phyloP scores from a whole-genome alignment of 2,888 invertebrate genomes.

The Oscheius sp. region DNA sequence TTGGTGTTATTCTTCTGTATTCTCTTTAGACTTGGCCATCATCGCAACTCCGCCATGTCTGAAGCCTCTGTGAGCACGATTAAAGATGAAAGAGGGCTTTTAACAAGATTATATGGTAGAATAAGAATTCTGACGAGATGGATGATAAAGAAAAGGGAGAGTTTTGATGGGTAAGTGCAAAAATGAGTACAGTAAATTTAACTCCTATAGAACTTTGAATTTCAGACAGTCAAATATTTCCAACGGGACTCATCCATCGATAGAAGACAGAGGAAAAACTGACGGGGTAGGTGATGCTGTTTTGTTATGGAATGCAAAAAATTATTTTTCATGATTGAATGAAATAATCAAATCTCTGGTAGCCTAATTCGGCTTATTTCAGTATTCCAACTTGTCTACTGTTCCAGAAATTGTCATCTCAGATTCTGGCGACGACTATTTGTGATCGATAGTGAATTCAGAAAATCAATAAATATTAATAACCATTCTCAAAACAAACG shows the following conservation, averaged over 20 bases:
- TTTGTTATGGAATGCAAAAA: not conserved
- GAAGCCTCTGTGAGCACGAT: slow-evolving; percentile 8
- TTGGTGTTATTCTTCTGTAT: no score
- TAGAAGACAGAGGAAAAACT: slow-evolving; percentile 9
- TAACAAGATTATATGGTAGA: not conserved
- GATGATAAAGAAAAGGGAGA: not conserved
- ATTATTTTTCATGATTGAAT: no score
- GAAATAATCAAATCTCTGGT: not conserved
- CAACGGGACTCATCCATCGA: not conserved
- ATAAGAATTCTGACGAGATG: not conserved
- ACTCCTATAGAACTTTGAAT: not conserved
- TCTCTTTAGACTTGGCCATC: not conserved
- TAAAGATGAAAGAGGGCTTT: not conserved
- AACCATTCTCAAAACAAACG: no score
- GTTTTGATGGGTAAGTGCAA: not conserved
- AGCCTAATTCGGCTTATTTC: not conserved
- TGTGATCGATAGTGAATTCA: not conserved
- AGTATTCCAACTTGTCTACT: slow-evolving; percentile 9
- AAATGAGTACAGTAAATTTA: not conserved
- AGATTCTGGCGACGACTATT: slow-evolving; percentile 21
- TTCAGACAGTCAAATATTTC: slow-evolving; percentile 7
- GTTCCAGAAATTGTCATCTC: slow-evolving; percentile 24
- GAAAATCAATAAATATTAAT: slow-evolving; percentile 1
- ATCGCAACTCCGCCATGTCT: slow-evolving; percentile 15
- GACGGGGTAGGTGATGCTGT: slow-evolving; percentile 1